These are phyloP conservation scores for Clusia tigrina DNA, from an alignment of 2,888 invertebrate genomes.

Conservation along the genomic window DNA sequence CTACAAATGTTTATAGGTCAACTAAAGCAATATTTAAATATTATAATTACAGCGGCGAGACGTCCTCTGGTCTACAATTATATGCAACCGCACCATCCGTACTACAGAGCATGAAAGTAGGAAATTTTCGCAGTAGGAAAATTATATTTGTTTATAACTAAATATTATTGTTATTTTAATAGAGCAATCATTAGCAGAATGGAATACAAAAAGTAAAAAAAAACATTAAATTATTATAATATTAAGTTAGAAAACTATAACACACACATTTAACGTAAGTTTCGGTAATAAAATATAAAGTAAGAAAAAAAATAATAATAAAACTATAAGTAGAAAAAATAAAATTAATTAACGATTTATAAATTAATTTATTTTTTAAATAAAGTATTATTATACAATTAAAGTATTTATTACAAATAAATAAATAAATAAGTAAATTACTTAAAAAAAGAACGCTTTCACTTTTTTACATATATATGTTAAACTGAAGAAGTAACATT, in stretches of 20 bases:
- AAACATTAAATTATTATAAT: conserved; percentile 3
- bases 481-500: too few species aligned
- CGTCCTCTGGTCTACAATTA: conserved; percentile 57
- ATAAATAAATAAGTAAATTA: too few species aligned
- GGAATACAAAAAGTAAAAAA: not conserved
- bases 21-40: too few species aligned
- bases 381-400: conserved; percentile 38
- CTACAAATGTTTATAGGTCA: too few species aligned
- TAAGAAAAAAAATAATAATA: conserved; percentile 41
- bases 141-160: conserved; percentile 7
- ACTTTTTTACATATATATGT: too few species aligned
- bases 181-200: not conserved
- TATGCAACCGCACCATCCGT: conserved; percentile 54
- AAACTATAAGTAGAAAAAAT: conserved; percentile 42
- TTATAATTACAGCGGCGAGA: conserved; percentile 43
- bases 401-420: too few species aligned
- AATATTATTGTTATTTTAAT: conserved; percentile 1
- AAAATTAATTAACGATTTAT: conserved; percentile 36
- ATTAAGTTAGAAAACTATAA: conserved; percentile 3
- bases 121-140: too few species aligned
- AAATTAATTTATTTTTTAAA: conserved; percentile 24
- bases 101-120: conserved; percentile 44
- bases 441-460: too few species aligned
- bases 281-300: not conserved
- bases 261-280: conserved; percentile 8